Evolutionary conservation across 2,888 invertebrate genomes (phyloP), one percentile per base, ranked within the genome.

Genomic region (Alcis repandata): DNA sequence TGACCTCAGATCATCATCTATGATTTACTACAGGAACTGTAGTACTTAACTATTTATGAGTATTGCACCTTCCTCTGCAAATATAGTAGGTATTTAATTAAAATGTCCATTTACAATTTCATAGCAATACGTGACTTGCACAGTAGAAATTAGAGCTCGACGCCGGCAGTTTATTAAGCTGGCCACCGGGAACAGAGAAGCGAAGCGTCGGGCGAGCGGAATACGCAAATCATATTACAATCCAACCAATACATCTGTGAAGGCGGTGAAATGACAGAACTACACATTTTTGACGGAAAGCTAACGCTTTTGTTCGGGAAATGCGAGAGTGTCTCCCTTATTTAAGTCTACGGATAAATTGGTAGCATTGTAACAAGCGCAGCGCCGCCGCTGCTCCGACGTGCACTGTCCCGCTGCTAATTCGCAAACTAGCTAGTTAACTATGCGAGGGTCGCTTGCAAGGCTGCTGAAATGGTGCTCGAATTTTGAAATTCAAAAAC

Each of bases 171-270:
- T 86, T 85, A 89, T 87, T 86, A 89, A 86, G 84, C 88, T 84
- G 82, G 64, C 59, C 45, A 60, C 52, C 45, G 57, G 49, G 54
- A 56, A 40, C 53, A 53, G 48, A 51, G 56, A 36, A 36, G 51
- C 51, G 51, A n/a, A 65, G 64, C 53, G 48, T 46, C 82, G 67
- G 60, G 54, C 66, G 63, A 68, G 68, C 74, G 73, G 70, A 68
- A 74, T 76, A 79, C 76, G 82, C 82, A 89, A 90, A 89, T 89
- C 88, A 89, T 87, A 89, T 89, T 90, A 51, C 36, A 19, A 2
- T 9, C 20, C 20, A 2, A 38, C 51, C 36, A 51, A 36, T 7
- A 11, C 36, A 38, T 20, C 2, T 19, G 1, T 11, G 1, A 10
- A 36, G 4, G 2, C 19, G 20, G 19, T 11, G 19, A 51, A 51